These are phyloP conservation scores for Harmothoe impar DNA, from an alignment of 2,888 invertebrate genomes.

Conservation along the genomic window DNA sequence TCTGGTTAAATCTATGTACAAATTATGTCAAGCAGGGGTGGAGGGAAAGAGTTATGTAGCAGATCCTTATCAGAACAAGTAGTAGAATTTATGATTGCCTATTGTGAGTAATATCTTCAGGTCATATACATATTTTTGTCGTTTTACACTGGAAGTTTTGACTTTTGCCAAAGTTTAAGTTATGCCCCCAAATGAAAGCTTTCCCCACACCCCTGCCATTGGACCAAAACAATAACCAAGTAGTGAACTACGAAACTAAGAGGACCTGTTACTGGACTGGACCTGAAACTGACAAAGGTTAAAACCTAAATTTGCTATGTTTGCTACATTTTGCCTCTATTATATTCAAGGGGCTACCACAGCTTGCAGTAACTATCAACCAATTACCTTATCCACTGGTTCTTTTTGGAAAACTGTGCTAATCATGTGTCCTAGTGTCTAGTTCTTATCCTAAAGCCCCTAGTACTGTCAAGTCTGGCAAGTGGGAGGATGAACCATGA, in stretches of 20 bases:
- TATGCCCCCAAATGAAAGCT: too few relatives aligned
- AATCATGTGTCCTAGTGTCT: neutral
- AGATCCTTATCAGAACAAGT: neutral
- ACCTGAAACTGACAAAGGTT: too few relatives aligned
- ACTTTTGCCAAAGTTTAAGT: neutral
- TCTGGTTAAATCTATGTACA: constrained; percentile 9
- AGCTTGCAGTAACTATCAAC: neutral
- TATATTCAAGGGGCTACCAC: neutral
- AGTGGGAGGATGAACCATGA: constrained; percentile 5
- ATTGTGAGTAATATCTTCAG: neutral
- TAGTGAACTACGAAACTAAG: too few relatives aligned
- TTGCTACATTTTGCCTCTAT: too few relatives aligned
- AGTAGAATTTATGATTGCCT: neutral
- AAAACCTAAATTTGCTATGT: too few relatives aligned
- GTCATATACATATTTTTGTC: neutral
- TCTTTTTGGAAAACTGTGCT: neutral
- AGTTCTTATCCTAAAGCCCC: neutral
- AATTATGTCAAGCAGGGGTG: neutral
- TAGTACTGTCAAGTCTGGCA: neutral
- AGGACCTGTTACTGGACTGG: too few relatives aligned
- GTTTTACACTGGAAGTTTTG: neutral
- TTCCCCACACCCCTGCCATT: too few relatives aligned
- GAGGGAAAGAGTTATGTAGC: neutral
- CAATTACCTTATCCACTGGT: neutral
- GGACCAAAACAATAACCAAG: too few relatives aligned